phyloP scores from a whole-genome alignment of 92 coral and sea anemone species.

The Siderastrea radians region DNA sequence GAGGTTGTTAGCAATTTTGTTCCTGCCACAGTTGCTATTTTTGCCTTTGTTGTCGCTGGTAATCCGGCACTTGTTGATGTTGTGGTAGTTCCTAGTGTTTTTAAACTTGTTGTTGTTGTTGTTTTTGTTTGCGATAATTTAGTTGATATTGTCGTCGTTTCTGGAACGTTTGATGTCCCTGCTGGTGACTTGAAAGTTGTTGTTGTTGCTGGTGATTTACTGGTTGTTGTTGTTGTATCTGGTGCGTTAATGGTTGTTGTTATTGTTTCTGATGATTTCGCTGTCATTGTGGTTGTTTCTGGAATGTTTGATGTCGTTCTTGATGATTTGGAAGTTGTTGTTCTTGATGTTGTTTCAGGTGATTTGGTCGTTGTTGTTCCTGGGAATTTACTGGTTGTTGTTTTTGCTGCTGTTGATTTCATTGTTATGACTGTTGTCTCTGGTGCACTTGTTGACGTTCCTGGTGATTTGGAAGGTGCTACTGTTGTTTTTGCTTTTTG shows the following conservation, averaged over 20 bases:
- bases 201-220: conserved; percentile 14
- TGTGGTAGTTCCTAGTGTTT: background rate
- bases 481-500: background rate
- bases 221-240: background rate
- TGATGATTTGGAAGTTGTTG: conserved; percentile 16
- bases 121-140: background rate
- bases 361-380: background rate
- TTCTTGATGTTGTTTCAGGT: background rate
- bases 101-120: conserved; percentile 2
- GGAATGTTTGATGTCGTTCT: background rate
- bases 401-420: background rate
- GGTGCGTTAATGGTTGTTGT: conserved; percentile 1
- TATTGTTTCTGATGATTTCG: background rate
- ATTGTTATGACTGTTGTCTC: background rate
- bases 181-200: background rate
- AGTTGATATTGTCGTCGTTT: background rate
- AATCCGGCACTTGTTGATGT: conserved; percentile 4
- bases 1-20: background rate
- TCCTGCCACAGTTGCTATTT: background rate
- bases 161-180: background rate
- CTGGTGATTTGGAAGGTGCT: background rate
- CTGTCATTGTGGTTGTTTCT: background rate
- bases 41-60: conserved; percentile 11
- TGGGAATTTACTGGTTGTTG: background rate
- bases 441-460: background rate